Evolutionary conservation across 2,888 invertebrate species (phyloP), one percentile per base, ranked within the genome.

Genomic region (Anaspis maculata): DNA sequence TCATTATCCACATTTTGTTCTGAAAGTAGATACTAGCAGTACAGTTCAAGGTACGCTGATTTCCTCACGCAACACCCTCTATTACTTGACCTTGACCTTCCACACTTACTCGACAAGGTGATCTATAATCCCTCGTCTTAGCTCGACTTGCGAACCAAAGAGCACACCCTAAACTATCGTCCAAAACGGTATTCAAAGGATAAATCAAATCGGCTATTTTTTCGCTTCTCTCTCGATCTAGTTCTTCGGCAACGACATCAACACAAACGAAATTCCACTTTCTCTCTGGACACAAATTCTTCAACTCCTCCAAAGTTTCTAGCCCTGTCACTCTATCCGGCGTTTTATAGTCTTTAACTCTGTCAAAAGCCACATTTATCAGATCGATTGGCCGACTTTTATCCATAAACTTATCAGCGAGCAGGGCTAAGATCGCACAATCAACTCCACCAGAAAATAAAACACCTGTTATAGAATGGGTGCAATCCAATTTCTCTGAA

Each of bases 391-490:
- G 71, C 54, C 84, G 80, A 30, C 70, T 55, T 37, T 53, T 51
- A 1, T 76, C 67, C 11, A 84, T 65, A 64, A 72, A 82, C 67
- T 77, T 76, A 57, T 90, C 74, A 4, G 85, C 81, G 27, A 95
- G 57, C 27, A 80, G 70, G 15, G 96, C 86, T 45, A 98, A 64
- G 48, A 96, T 76, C n/a, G 92, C 80, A 38, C 95, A 96, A 66
- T 98, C 98, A 22, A 98, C 71, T 10, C 96, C 96, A 23, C 97
- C 98, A 42, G 97, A 97, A 70, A 96, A 97, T 45, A 95, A 69
- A 34, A 98, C 69, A 10, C 62, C 65, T 16, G 56, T 49, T 33
- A 50, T 34, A 3, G 67, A 46, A 49, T 72, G 72, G 26, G 42
- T 38, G 40, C 72, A 72, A 7, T 27, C 19, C 10, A 11, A 28